A percentile compares a stretch with the other conserved stretches of the same genome.
phyloP scores from a whole-genome alignment of 1,140 invertebrate species.

The Polypedilum vanderplanki region DNA sequence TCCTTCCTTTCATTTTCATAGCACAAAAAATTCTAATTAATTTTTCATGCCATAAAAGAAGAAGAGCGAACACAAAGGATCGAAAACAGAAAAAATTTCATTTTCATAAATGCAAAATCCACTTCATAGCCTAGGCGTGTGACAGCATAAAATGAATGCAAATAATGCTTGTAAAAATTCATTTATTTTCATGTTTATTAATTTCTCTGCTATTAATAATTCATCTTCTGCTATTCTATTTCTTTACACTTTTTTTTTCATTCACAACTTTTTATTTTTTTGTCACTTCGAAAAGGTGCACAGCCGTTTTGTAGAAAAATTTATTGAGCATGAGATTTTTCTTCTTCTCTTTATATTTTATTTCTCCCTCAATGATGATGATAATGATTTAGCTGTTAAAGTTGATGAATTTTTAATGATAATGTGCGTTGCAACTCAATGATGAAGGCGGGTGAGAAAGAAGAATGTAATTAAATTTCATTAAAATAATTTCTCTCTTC shows the following conservation, averaged over 20 bases:
- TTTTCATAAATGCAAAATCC: neutral
- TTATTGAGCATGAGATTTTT: conserved; percentile 1
- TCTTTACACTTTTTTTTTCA: neutral
- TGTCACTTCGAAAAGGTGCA: neutral
- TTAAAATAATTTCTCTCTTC: neutral
- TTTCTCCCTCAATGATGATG: neutral
- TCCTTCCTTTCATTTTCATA: no score
- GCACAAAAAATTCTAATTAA: no score
- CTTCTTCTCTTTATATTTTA: neutral
- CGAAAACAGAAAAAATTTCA: no score
- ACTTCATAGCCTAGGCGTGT: neutral
- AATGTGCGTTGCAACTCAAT: neutral
- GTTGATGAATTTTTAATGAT: conserved; percentile 19
- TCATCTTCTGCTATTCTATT: neutral
- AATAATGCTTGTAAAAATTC: conserved; percentile 27
- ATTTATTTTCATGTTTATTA: conserved; percentile 26
- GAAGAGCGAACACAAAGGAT: no score
- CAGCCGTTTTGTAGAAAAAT: neutral
- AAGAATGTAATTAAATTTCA: conserved; percentile 10
- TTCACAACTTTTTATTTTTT: neutral
- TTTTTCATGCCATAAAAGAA: no score
- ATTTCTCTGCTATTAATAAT: conserved; percentile 19
- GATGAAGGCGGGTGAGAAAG: neutral
- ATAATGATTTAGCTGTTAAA: neutral
- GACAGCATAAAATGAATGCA: conserved; percentile 2